Base-by-base conservation (phyloP, 2,888 invertebrate genomes). In the Yponomeuta cagnagella region DNA sequence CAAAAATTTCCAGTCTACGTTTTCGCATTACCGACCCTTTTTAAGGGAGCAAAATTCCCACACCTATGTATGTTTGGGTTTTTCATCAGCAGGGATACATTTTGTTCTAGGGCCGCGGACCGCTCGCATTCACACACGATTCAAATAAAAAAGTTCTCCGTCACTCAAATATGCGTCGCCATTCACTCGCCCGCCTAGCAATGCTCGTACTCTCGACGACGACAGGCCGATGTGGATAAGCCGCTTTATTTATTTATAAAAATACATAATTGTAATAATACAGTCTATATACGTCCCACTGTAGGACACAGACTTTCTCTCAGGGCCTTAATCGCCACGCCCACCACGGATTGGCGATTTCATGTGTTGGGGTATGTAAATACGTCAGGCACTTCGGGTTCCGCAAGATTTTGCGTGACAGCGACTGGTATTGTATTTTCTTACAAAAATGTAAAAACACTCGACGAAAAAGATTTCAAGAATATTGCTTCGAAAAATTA, bases 101-200 rank as follows among this genome's bases (percentile, higher is more conserved):
- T 82, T 82, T 79, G 79, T 82, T 79, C 75, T 79, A 75, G 77
- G 79, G 76, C 77, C 76, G 77, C 76, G 77, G 83, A 82, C 80
- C 83, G 81, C 78, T 80, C 87, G 86, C 92, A 92, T 92, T 91
- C 89, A 82, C 82, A 89, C 92, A 92, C 92, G 92, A 90, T 89
- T 92, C 91, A 91, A 92, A 92, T 92, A 92, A 91, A 91, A 90
- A 91, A 92, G 90, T 88, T 87, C 89, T 82, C 88, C 85, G 88
- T 90, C 91, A 90, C 89, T 91, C 91, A 91, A 92, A 89, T 91
- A 92, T 91, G 91, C 92, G 88, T 83, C 88, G 87, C 89, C 85
- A 88, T 90, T 89, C 88, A 87, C 86, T 85, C 84, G 87, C 84
- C 83, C 85, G 87, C 86, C 87, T 85, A 86, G 88, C 88, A 89